Base-by-base conservation (phyloP, 2,113 vertebrate genomes). In the Marcusenius ussheri region DNA sequence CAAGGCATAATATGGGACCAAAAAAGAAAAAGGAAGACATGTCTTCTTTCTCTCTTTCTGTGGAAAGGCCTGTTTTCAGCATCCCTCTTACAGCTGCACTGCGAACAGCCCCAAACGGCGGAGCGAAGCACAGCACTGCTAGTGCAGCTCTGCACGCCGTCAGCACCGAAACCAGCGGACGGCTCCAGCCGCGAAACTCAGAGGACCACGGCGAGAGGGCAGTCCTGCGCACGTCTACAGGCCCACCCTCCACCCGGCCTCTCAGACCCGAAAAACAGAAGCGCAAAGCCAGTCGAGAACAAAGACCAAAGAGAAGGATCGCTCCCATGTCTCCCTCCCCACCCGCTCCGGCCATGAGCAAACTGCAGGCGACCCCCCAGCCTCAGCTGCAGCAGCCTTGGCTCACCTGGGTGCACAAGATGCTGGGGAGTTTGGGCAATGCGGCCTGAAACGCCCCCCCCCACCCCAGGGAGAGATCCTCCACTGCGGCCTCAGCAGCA, bases 281-380 rank as follows among this genome's bases (percentile, higher is more conserved):
- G 91, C 91, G 70, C 80, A 92, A 90, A 62, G 87, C 42, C 58
- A 88, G 88, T 84, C 89, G 35, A 77, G 89, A 88, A 56, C 93
- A 85, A 49, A 93, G 91, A 31, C 42, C 49, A 13, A 91, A 88
- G 87, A 91, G 91, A 56, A 93, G 92, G 89, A 83, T n/a, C 0
- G 0, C 0, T 62, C 10, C 51, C 35, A n/a, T 70, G 53, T 53
- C 83, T 88, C 46, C 89, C 15, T 19, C 50, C 7, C 7, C 0
- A 19, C 45, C 27, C 85, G 2, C 31, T 56, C 50, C 8, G 6
- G 89, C 53, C 46, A 87, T 89, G 5, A 1, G 74, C 89, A 17
- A 77, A 91, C 83, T 27, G 27, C 80, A 42, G 17, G 24, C 56
- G 86, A 90, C 88, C 90, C 3, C 19, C 56, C 87, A 90, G 88